Evolutionary conservation across 2,888 invertebrate species (phyloP).

Genomic region (Iphiclides podalirius): DNA sequence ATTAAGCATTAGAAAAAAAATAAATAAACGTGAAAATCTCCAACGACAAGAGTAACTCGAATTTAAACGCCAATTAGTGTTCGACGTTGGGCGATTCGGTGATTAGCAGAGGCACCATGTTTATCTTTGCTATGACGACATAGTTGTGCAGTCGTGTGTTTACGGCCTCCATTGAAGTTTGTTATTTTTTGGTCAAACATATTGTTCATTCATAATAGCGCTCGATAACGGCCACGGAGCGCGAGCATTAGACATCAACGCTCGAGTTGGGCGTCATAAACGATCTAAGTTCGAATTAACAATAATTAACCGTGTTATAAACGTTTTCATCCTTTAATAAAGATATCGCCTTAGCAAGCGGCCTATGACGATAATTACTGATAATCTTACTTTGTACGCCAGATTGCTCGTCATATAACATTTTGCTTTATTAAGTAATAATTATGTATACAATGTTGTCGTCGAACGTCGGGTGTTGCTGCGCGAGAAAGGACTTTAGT

Average conservation of each 20-base stretch:
- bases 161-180: slow-evolving; percentile 24
- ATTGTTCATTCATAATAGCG: slow-evolving; percentile 44
- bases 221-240: slow-evolving; percentile 37
- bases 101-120: slow-evolving; percentile 10
- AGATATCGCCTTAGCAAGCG: slow-evolving; percentile 1
- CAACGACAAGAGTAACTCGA: slow-evolving; percentile 4
- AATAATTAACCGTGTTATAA: slow-evolving; percentile 11
- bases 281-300: neutral
- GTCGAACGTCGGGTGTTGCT: slow-evolving; percentile 31
- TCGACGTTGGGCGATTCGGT: slow-evolving; percentile 1
- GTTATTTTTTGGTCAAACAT: slow-evolving; percentile 38
- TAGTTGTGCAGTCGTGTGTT: slow-evolving; percentile 13
- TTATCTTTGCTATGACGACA: slow-evolving; percentile 16
- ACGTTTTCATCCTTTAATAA: slow-evolving; percentile 12
- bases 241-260: slow-evolving; percentile 54
- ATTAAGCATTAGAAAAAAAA: slow-evolving; percentile 3
- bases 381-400: slow-evolving; percentile 27
- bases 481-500: slow-evolving; percentile 44
- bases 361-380: slow-evolving; percentile 15
- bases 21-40: neutral
- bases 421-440: slow-evolving; percentile 63
- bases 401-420: slow-evolving; percentile 30
- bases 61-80: slow-evolving; percentile 15
- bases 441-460: slow-evolving; percentile 61
- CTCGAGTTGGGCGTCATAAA: slow-evolving; percentile 16